These are phyloP conservation scores for Ptilonorhynchus violaceus DNA, from an alignment of 2,113 vertebrate genomes.

Conservation along the genomic window DNA sequence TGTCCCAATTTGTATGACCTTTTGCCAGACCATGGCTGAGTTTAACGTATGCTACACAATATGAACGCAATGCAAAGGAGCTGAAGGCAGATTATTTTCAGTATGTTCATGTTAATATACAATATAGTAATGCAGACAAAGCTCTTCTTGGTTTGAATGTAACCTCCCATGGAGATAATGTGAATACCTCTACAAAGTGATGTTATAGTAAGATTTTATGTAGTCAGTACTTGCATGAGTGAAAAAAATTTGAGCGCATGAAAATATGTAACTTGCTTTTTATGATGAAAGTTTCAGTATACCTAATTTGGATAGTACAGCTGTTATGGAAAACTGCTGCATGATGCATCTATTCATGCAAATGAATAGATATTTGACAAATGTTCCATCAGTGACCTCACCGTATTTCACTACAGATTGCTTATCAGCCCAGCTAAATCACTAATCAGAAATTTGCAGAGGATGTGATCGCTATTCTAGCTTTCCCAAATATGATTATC, in stretches of 20 bases:
- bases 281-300: not conserved
- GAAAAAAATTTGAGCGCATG: not conserved
- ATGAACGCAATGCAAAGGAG: not conserved
- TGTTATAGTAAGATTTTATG: not conserved
- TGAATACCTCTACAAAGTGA: not conserved
- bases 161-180: not conserved
- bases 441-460: constrained; percentile 25
- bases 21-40: not conserved
- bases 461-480: not conserved
- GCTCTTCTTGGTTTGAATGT: not conserved
- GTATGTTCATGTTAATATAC: not conserved
- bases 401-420: constrained; percentile 7
- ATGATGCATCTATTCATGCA: not conserved
- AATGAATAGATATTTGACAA: constrained; percentile 1
- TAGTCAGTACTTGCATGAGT: not conserved
- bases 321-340: constrained; percentile 13
- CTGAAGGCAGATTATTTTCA: not conserved
- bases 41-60: not conserved
- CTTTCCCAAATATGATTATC: constrained; percentile 18
- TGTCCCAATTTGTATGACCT: not conserved
- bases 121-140: not conserved
- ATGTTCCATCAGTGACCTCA: not conserved
- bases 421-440: not conserved
- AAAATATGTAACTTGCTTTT: not conserved
- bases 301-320: constrained; percentile 16